Base-by-base conservation (phyloP, 2,888 invertebrate species). In the Nasonia oneida region DNA sequence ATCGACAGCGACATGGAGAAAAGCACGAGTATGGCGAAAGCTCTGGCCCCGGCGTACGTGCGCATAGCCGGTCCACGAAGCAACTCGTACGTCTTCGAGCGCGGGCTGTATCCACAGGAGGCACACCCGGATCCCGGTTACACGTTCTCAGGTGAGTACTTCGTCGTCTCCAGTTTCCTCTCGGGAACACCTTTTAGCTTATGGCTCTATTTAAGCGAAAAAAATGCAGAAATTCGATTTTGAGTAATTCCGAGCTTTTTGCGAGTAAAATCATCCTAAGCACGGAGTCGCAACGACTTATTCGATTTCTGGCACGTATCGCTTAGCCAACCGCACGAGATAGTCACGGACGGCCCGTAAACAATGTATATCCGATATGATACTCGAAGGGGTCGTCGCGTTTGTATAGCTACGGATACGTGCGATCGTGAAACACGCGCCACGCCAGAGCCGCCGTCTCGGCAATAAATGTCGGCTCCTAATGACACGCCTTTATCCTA, bases 61-160 rank as follows among this genome's bases (percentile, higher is more conserved):
- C 95, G 97, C 80, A 94, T 98, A 73, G 96, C 96, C 29, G 97
- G 97, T 0, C 96, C 96, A 0, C 95, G 95, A 79, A 96, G 95
- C 1, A 93, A 95, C 1, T 90, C 90, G 33, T 91, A 91, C 81
- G 88, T 88, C 5, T 93, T 93, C 75, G 88, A 90, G 74, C 89
- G 87, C 71, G 83, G 86, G 3, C 79, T 89, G 73, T 88, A 88
- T 64, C 88, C 87, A 0, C 84, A 89, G n/a, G 85, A 86, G 33
- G 71, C 87, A 10, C 86, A 86, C 4, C 57, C 87, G 73, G 87
- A 90, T 82, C 81, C 89, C n/a, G 87, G 88, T 39, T 89, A 88
- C 70, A 89, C 88, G 18, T 89, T 93, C 81, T 89, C 92, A 85
- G 93, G 94, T 93, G 90, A 92, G 73, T 37, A 14, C n/a, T 12